These are phyloP conservation scores for Drosophila yooni DNA, from an alignment of 2,888 invertebrate species.

Conservation along the genomic window DNA sequence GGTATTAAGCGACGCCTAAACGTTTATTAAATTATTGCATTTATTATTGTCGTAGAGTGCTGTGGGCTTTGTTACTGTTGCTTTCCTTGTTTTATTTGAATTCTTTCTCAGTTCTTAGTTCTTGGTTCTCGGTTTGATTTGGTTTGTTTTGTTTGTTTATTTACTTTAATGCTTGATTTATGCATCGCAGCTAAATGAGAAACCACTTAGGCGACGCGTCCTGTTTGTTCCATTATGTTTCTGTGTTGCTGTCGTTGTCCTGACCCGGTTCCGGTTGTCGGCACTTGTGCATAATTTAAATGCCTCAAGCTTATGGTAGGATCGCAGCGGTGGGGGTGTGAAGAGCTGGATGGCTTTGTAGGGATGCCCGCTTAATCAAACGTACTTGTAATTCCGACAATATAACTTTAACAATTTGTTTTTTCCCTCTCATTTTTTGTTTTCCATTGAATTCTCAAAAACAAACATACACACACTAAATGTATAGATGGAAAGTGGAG, in stretches of 20 bases:
- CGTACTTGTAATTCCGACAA: constrained; percentile 60
- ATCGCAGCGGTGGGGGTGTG: neutral
- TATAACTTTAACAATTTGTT: constrained; percentile 69
- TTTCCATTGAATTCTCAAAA: constrained; percentile 34
- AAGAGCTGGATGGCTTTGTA: neutral
- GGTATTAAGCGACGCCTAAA: neutral
- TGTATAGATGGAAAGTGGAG: neutral
- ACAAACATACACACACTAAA: constrained; percentile 1
- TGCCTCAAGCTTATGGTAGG: constrained; percentile 37
- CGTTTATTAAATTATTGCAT: constrained; percentile 4
- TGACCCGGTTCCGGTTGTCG: constrained; percentile 61
- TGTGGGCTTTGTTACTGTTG: neutral
- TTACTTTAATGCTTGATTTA: constrained; percentile 72
- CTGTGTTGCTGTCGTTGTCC: constrained; percentile 31
- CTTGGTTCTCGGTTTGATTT: constrained; percentile 5
- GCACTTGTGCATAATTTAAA: constrained; percentile 66
- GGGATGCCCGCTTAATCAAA: constrained; percentile 52
- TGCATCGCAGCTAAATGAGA: constrained; percentile 71
- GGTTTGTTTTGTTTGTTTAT: constrained; percentile 45
- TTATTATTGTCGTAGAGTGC: constrained; percentile 19
- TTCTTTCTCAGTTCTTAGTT: constrained; percentile 6
- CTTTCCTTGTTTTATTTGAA: constrained; percentile 16
- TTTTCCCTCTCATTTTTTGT: constrained; percentile 2
- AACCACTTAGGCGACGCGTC: constrained; percentile 63
- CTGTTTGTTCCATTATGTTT: constrained; percentile 37